phyloP scores from a whole-genome alignment of 2,113 vertebrate species.

The Xiphophorus hellerii region DNA sequence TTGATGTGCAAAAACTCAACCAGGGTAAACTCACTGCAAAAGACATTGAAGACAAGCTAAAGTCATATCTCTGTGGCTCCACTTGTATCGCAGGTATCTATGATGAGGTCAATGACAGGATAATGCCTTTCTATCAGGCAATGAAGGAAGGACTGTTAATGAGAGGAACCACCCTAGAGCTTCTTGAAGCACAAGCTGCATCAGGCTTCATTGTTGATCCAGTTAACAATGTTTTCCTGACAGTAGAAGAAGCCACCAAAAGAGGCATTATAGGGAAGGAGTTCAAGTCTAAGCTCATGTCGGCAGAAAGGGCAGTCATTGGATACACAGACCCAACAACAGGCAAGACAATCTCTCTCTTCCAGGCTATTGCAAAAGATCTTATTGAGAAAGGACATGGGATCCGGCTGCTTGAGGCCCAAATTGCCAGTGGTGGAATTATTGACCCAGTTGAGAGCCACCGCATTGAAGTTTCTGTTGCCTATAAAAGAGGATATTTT shows the following conservation, averaged over 20 bases:
- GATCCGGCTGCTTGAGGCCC: constrained; percentile 94
- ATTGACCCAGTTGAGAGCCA: constrained; percentile 95
- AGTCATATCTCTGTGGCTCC: constrained; percentile 90
- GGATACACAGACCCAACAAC: constrained; percentile 94
- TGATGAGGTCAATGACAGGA: constrained; percentile 90
- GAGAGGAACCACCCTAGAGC: constrained; percentile 92
- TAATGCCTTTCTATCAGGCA: constrained; percentile 92
- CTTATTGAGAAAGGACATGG: constrained; percentile 96
- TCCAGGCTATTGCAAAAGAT: constrained; percentile 96
- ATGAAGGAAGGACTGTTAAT: constrained; percentile 96
- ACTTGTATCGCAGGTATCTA: constrained; percentile 97
- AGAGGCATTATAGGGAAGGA: constrained; percentile 91
- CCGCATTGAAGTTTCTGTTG: constrained; percentile 89
- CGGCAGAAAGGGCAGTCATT: constrained; percentile 94
- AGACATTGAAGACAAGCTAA: constrained; percentile 90
- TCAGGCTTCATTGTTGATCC: constrained; percentile 97
- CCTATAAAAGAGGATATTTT: constrained; percentile 94
- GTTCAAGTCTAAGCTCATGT: constrained; percentile 93
- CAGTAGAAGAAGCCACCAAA: constrained; percentile 91
- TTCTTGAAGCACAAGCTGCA: constrained; percentile 96
- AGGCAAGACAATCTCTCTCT: constrained; percentile 93
- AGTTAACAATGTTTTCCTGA: constrained; percentile 89
- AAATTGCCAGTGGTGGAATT: constrained; percentile 98
- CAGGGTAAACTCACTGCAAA: constrained; percentile 83
- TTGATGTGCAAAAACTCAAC: constrained; percentile 82